Conservation (phyloP, 2,113 vertebrate genomes). For the Megalops atlanticus region DNA sequence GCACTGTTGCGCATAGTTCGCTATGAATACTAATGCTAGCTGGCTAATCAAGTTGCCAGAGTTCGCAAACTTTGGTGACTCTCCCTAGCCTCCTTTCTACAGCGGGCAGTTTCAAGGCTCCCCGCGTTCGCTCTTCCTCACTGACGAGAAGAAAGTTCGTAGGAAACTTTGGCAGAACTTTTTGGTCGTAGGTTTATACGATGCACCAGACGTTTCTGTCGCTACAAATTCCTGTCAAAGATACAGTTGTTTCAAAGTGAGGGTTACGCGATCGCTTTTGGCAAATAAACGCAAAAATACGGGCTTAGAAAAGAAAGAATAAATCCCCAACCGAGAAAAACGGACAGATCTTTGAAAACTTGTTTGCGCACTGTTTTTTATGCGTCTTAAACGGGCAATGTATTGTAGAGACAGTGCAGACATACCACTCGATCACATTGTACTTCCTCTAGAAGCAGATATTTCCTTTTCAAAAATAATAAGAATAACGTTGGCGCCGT, state of each 20-base stretch:
- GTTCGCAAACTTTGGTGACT: conserved; percentile 54
- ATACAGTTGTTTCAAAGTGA: not conserved
- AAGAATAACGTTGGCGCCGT: not conserved
- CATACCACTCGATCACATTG: too few relatives aligned
- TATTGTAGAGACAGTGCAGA: not conserved
- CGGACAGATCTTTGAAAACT: conserved; percentile 39
- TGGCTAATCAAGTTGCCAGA: conserved; percentile 17
- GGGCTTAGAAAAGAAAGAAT: not conserved
- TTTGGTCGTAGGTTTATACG: not conserved
- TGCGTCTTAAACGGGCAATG: conserved; percentile 49
- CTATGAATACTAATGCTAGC: not conserved
- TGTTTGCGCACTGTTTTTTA: conserved; percentile 39
- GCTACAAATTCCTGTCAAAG: not conserved
- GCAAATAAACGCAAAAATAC: not conserved
- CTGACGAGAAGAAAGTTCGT: conserved; percentile 43
- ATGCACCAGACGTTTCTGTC: not conserved
- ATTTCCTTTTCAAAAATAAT: not conserved
- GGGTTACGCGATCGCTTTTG: not conserved
- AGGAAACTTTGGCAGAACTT: conserved; percentile 39
- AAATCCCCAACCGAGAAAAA: conserved; percentile 6
- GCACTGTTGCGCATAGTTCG: not conserved
- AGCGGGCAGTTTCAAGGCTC: conserved; percentile 62
- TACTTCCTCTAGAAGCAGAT: too few relatives aligned
- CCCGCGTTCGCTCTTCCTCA: conserved; percentile 38
- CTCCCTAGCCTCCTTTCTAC: conserved; percentile 55